Percentiles rank a stretch among this genome's conserved stretches.
Conservation (phyloP, 2,888 invertebrate genomes). For the Tiliacea citrago region DNA sequence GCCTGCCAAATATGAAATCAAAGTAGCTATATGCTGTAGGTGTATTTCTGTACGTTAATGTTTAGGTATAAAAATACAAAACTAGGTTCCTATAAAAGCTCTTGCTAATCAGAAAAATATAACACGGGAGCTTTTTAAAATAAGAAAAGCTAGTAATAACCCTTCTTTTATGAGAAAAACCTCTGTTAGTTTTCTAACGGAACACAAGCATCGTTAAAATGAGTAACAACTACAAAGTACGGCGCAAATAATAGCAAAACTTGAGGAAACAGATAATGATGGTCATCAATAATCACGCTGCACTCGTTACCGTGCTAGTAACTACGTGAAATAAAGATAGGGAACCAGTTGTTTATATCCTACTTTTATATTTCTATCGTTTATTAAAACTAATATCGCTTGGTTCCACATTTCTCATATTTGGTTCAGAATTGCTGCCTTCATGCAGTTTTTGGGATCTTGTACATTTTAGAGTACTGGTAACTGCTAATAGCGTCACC, state of each 20-base stretch:
- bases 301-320: constrained; percentile 22
- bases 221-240: constrained; percentile 46
- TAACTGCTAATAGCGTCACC: neutral
- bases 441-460: neutral
- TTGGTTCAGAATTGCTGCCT: neutral
- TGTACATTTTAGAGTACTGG: neutral
- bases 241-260: constrained; percentile 36
- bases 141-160: constrained; percentile 23
- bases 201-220: constrained; percentile 58
- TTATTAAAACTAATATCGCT: neutral
- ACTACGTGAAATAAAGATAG: neutral
- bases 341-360: neutral
- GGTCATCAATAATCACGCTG: constrained; percentile 60
- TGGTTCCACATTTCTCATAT: neutral
- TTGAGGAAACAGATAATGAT: constrained; percentile 55
- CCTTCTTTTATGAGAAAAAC: constrained; percentile 39
- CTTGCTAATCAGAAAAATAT: constrained; percentile 1
- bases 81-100: neutral
- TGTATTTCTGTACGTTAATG: neutral
- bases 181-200: constrained; percentile 32
- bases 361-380: neutral
- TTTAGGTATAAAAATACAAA: neutral
- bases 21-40: neutral
- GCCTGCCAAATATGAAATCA: neutral
- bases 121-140: neutral